phyloP scores from a whole-genome alignment of 2,888 invertebrate species.

The Philonicus albiceps region DNA sequence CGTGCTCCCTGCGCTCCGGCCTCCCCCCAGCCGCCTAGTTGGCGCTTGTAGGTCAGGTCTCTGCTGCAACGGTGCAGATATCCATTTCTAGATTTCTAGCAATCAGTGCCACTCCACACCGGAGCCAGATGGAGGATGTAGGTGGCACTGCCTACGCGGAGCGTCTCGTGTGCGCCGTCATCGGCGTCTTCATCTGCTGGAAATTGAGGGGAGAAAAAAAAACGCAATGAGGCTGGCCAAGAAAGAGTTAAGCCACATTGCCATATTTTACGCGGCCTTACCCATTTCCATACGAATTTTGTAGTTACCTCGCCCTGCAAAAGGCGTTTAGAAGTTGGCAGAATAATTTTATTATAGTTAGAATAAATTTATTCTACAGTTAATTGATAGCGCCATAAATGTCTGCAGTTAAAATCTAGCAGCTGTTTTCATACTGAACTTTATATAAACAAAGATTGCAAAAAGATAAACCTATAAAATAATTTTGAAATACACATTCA shows the following conservation, averaged over 20 bases:
- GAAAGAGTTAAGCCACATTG: background rate
- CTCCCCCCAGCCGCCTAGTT: background rate
- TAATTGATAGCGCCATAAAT: background rate
- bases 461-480: too few species aligned
- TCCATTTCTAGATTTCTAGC: constrained; percentile 17
- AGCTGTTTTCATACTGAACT: background rate
- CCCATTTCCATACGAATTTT: constrained; percentile 12
- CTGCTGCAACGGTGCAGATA: background rate
- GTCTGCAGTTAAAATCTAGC: background rate
- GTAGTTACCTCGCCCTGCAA: background rate
- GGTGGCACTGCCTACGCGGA: constrained; percentile 3
- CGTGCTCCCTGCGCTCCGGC: background rate
- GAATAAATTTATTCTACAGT: background rate
- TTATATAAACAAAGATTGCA: background rate
- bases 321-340: background rate
- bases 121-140: background rate
- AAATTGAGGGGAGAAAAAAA: background rate
- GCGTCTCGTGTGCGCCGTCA: constrained; percentile 5
- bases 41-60: constrained; percentile 19
- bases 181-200: constrained; percentile 25
- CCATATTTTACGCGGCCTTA: background rate
- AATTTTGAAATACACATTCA: too few species aligned
- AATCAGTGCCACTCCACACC: constrained; percentile 6
- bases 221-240: background rate
- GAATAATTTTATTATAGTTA: background rate